Evolutionary conservation across 2,113 vertebrate genomes (phyloP).

Genomic region (Athene cunicularia): DNA sequence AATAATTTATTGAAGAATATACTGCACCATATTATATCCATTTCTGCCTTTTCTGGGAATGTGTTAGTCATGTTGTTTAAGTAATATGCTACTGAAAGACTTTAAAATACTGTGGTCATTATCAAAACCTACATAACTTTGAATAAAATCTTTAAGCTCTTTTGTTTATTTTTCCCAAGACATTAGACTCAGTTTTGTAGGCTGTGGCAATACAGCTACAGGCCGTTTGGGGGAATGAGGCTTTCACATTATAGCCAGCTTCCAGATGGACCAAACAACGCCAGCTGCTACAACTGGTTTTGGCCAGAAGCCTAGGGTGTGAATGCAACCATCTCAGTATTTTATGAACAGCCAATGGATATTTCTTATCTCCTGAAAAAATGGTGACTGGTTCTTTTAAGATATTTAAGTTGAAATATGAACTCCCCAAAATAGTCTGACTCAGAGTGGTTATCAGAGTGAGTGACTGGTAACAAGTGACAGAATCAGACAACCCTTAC

Average conservation of each 20-base stretch:
- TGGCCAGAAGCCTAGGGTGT: conserved; percentile 3
- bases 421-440: background rate
- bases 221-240: background rate
- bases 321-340: background rate
- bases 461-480: background rate
- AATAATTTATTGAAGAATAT: background rate
- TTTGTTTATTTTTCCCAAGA: background rate
- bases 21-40: background rate
- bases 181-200: background rate
- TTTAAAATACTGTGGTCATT: background rate
- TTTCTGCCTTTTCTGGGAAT: background rate
- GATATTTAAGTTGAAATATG: background rate
- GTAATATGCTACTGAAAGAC: background rate
- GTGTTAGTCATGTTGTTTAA: background rate
- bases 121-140: background rate
- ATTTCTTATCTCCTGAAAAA: conserved; percentile 6
- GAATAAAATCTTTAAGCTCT: background rate
- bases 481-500: background rate
- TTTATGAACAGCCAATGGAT: background rate
- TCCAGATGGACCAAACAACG: background rate
- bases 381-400: background rate
- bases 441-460: background rate
- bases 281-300: conserved; percentile 32
- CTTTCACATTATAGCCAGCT: background rate
- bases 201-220: background rate